Evolutionary conservation across 2,888 invertebrate genomes (phyloP).

Genomic region (Orthosia gothica): DNA sequence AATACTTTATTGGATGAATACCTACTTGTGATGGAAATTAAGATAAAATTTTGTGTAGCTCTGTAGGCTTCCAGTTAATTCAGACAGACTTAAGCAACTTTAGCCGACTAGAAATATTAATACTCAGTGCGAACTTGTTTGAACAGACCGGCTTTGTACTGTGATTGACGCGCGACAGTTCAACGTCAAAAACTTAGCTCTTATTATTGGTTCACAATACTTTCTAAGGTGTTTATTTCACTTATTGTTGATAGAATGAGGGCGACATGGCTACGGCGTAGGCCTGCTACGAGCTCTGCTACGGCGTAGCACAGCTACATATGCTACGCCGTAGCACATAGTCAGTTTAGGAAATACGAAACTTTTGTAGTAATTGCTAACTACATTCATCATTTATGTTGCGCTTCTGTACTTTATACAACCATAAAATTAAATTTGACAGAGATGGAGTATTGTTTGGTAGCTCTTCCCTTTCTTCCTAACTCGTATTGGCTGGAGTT

Average conservation of each 20-base stretch:
- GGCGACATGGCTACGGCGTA: too few species aligned
- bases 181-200: not conserved
- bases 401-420: too few species aligned
- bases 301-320: too few species aligned
- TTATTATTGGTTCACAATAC: not conserved
- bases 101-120: slow-evolving; percentile 16
- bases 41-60: slow-evolving; percentile 1
- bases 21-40: not conserved
- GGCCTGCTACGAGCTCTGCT: not conserved
- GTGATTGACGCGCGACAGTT: slow-evolving; percentile 41
- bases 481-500: not conserved
- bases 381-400: too few species aligned
- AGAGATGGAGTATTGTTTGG: too few species aligned
- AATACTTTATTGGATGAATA: not conserved
- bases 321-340: not conserved
- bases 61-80: not conserved
- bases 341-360: too few species aligned
- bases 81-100: slow-evolving; percentile 9
- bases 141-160: slow-evolving; percentile 26
- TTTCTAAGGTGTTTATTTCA: not conserved
- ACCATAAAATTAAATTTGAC: too few species aligned
- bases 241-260: too few species aligned
- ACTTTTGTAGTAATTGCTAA: too few species aligned
- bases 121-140: not conserved
- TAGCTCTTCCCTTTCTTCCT: not conserved